Percentiles rank a stretch among this genome's conserved stretches.
Conservation (phyloP, 2,888 invertebrate species). For the Cenopis cana region DNA sequence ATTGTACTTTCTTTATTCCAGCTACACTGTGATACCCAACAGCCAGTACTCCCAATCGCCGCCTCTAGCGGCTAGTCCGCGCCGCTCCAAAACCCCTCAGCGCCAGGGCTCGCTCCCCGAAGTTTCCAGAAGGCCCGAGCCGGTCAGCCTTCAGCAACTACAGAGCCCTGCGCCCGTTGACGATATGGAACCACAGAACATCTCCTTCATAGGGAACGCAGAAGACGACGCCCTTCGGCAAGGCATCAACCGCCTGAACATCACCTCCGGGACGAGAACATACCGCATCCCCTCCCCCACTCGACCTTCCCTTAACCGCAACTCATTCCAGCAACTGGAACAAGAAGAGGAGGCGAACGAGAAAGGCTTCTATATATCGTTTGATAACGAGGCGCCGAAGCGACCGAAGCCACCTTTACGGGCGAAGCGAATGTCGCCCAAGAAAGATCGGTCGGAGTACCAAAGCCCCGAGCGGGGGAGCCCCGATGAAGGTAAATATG, state of each 20-base stretch:
- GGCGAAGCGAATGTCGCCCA: conserved; percentile 90
- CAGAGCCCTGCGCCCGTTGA: conserved; percentile 88
- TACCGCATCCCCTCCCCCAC: conserved; percentile 96
- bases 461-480: conserved; percentile 63
- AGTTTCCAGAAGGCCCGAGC: conserved; percentile 60
- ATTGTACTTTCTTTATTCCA: conserved; percentile 52
- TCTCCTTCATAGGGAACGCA: conserved; percentile 94
- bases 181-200: conserved; percentile 97
- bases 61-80: conserved; percentile 87
- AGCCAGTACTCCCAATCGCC: conserved; percentile 84
- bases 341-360: conserved; percentile 84
- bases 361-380: conserved; percentile 97
- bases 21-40: conserved; percentile 85
- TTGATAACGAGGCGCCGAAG: conserved; percentile 95
- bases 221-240: conserved; percentile 84
- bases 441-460: conserved; percentile 86
- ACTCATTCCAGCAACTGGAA: conserved; percentile 87
- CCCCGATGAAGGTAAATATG: too few species aligned
- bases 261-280: conserved; percentile 94
- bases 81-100: conserved; percentile 84
- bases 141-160: conserved; percentile 82
- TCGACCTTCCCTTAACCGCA: conserved; percentile 88
- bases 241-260: conserved; percentile 91
- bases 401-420: conserved; percentile 95
- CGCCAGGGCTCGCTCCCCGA: conserved; percentile 82